Evolutionary conservation across 2,888 invertebrate genomes (phyloP), one percentile per base, ranked within the genome.

Genomic region (Chouioia cunea): DNA sequence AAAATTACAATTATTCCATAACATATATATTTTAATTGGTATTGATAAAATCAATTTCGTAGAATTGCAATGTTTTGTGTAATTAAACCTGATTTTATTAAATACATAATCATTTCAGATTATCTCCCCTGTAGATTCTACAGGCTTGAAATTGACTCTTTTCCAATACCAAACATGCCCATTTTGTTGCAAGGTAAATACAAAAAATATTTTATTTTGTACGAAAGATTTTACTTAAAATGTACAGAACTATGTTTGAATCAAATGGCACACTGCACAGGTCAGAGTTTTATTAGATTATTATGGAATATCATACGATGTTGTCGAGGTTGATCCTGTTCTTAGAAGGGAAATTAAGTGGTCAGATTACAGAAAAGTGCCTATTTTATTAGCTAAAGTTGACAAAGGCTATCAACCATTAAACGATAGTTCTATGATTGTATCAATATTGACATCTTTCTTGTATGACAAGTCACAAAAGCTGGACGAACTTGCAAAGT

Each of bases 131-230:
- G 86, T 88, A 3, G 94, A 95, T 81, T 86, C 82, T 0, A 88
- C 88, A 54, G 91, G 92, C 27, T 86, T 97, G 69, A 92, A 96
- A 77, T 86, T 99, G 56, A 93, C 95, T 0, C 87, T 99, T 18
- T 99, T 95, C 83, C 99, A 99, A 88, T 99, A 97, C 83, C 94
- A 97, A 80, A 97, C 97, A 0, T 99, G 99, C 82, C 99, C 99
- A 0, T 99, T 98, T 86, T 98, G 98, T 86, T 97, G 97, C 83
- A 99, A 98, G 88, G 93, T 93, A 18, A 75, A 23, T 62, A 59
- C 52, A 53, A 10, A 4, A 22, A 62, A 18, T 70, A 8, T 6
- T 52, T 14, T 22, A 52, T 47, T 44, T 23, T 62, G 66, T 22
- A 10, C 67, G 57, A 59, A 16, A 47, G 12, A n/a, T 18, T 48